A percentile compares a stretch with the other conserved stretches of the same genome.
Evolutionary conservation across 2,113 vertebrate species (phyloP).

Genomic region (Alouatta palliata): DNA sequence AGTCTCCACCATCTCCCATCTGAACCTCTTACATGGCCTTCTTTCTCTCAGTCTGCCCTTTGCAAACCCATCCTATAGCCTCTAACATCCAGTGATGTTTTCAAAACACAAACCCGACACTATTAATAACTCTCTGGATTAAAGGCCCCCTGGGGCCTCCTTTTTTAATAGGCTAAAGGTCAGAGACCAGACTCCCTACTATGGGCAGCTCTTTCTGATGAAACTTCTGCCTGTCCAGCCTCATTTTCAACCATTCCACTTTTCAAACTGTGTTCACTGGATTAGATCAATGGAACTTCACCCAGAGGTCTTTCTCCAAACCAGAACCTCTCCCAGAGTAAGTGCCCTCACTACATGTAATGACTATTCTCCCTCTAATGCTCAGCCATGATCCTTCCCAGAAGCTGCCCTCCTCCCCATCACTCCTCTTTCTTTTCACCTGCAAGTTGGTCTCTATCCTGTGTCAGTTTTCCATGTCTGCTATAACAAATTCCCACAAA

Average conservation of each 20-base stretch:
- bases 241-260: neutral
- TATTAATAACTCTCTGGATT: neutral
- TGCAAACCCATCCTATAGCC: neutral
- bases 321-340: neutral
- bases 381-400: neutral
- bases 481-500: neutral
- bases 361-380: no score
- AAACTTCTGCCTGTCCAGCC: neutral
- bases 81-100: neutral
- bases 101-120: neutral
- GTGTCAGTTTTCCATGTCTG: neutral
- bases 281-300: neutral
- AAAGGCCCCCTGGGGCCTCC: neutral
- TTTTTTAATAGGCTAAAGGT: neutral
- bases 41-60: neutral
- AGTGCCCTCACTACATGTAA: neutral
- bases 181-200: neutral
- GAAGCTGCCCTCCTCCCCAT: neutral
- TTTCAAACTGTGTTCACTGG: neutral
- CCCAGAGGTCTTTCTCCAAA: neutral
- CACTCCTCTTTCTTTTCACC: neutral
- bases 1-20: neutral
- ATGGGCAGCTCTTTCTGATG: neutral
- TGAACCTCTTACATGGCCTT: neutral
- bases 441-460: neutral